A percentile compares a stretch with the other conserved stretches of the same genome.
phyloP scores from a whole-genome alignment of 2,797 vertebrate genomes.

The Notoglanidium macrostoma region DNA sequence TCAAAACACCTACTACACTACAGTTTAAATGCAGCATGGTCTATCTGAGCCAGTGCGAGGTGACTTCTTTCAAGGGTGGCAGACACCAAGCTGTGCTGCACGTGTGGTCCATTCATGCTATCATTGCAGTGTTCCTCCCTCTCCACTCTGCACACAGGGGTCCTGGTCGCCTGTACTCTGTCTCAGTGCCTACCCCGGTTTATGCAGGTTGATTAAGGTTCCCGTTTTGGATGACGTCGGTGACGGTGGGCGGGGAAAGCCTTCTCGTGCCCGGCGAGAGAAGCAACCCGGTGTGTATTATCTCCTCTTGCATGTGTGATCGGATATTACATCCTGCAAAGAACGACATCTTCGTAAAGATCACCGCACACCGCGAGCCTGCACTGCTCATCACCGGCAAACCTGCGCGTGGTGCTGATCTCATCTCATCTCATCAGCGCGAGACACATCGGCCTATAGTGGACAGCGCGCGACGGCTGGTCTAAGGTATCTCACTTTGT shows the following conservation, averaged over 20 bases:
- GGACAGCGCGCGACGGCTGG: slow-evolving; percentile 6
- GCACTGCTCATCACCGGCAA: neutral
- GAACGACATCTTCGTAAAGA: neutral
- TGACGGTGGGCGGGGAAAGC: slow-evolving; percentile 28
- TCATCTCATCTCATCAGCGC: neutral
- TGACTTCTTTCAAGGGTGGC: neutral
- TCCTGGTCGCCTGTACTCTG: neutral
- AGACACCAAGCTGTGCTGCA: neutral
- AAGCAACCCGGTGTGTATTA: slow-evolving; percentile 4
- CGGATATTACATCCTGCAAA: neutral
- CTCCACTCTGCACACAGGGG: neutral
- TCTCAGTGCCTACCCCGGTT: neutral
- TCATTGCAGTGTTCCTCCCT: neutral
- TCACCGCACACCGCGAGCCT: neutral
- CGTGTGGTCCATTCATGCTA: neutral
- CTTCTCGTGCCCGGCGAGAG: slow-evolving; percentile 9
- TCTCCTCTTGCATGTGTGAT: slow-evolving; percentile 18
- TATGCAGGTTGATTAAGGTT: slow-evolving; percentile 19
- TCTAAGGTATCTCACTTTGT: neutral
- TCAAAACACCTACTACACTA: neutral
- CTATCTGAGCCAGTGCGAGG: neutral
- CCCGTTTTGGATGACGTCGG: slow-evolving; percentile 30
- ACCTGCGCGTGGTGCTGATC: slow-evolving; percentile 1
- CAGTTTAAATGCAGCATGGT: neutral
- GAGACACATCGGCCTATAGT: slow-evolving; percentile 31